Evolutionary conservation across 2,888 invertebrate species (phyloP).

Genomic region (Drosophila imparisetae): DNA sequence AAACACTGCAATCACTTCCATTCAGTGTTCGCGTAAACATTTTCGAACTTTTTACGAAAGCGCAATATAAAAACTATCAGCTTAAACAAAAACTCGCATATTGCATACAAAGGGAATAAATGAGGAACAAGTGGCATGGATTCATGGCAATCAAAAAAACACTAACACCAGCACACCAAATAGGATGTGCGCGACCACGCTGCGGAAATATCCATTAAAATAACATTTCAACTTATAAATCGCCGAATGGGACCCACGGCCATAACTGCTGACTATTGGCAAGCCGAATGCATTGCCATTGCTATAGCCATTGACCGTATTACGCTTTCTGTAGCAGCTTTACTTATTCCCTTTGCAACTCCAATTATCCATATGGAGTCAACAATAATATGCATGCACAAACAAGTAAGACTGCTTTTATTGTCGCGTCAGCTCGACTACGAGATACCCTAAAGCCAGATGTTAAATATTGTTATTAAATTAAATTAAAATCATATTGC

Average conservation of each 20-base stretch:
- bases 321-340: constrained; percentile 23
- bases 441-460: neutral
- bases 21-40: constrained; percentile 10
- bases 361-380: constrained; percentile 60
- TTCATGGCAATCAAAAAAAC: constrained; percentile 10
- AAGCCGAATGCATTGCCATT: constrained; percentile 28
- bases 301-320: constrained; percentile 12
- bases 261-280: constrained; percentile 30
- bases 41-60: constrained; percentile 6
- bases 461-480: neutral
- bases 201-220: constrained; percentile 79
- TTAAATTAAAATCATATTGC: neutral
- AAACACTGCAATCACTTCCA: constrained; percentile 18
- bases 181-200: constrained; percentile 59
- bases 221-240: constrained; percentile 77
- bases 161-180: constrained; percentile 48
- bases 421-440: neutral
- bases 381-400: constrained; percentile 37
- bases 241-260: constrained; percentile 49
- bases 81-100: constrained; percentile 15
- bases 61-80: neutral
- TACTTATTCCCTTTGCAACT: constrained; percentile 53
- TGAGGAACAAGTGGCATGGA: neutral
- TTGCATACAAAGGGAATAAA: neutral
- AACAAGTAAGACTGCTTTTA: neutral